Conservation (phyloP, 2,113 vertebrate genomes). For the Glaucomys volans region DNA sequence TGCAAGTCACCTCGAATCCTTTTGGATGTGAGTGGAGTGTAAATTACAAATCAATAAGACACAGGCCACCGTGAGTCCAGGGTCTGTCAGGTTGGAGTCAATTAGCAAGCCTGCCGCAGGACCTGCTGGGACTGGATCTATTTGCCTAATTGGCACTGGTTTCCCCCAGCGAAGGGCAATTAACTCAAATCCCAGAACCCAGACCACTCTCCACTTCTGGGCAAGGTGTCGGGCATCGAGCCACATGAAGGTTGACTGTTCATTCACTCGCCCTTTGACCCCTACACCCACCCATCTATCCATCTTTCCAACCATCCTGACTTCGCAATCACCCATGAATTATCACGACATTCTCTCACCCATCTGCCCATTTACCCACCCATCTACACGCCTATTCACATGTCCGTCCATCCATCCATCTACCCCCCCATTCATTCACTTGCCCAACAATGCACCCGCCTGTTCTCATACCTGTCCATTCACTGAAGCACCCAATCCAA, state of each 20-base stretch:
- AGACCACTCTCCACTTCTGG: constrained; percentile 76
- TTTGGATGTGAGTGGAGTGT: constrained; percentile 58
- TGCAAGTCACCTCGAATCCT: constrained; percentile 59
- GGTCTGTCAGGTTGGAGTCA: constrained; percentile 70
- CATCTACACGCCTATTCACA: not conserved
- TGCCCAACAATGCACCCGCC: not conserved
- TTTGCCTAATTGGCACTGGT: constrained; percentile 80
- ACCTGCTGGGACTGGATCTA: constrained; percentile 73
- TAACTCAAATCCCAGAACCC: constrained; percentile 77
- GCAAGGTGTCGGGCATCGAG: constrained; percentile 74
- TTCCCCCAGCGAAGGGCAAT: constrained; percentile 77
- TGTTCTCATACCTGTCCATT: not conserved
- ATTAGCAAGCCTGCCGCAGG: constrained; percentile 67
- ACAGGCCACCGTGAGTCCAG: constrained; percentile 59
- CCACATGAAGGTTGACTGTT: constrained; percentile 64
- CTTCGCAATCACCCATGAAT: not conserved
- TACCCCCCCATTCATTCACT: not conserved
- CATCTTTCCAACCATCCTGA: constrained; percentile 13
- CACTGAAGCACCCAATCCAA: not conserved
- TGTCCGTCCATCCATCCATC: too few relatives aligned
- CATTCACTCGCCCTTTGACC: constrained; percentile 63
- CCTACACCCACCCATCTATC: constrained; percentile 29
- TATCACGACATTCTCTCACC: not conserved
- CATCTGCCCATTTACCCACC: not conserved
- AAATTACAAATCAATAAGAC: constrained; percentile 75